Conservation (phyloP, 2,797 vertebrate genomes). For the Triplophysa bombifrons region DNA sequence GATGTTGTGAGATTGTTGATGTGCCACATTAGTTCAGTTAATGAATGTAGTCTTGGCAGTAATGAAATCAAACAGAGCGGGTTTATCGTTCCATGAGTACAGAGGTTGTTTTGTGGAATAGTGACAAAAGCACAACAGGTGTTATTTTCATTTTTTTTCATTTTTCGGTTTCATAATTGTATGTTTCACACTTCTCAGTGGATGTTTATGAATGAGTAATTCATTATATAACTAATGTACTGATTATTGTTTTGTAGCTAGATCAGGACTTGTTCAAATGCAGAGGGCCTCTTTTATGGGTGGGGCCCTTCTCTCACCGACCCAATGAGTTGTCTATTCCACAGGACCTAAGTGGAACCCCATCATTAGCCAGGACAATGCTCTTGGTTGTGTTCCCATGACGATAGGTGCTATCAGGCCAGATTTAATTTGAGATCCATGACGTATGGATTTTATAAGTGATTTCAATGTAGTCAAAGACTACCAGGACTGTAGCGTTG, state of each 20-base stretch:
- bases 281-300: not conserved
- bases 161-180: not conserved
- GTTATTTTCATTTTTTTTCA: not conserved
- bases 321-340: not conserved
- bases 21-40: constrained; percentile 60
- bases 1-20: constrained; percentile 56
- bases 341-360: not conserved
- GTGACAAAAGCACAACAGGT: constrained; percentile 14
- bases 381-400: not conserved
- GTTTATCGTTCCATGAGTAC: not conserved
- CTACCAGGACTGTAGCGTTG: not conserved
- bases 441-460: not conserved
- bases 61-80: constrained; percentile 45
- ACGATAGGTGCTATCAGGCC: not conserved
- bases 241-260: constrained; percentile 1
- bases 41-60: constrained; percentile 72
- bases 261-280: not conserved
- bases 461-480: not conserved
- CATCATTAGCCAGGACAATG: not conserved
- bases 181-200: not conserved
- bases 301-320: not conserved
- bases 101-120: constrained; percentile 1
- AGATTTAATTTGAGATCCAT: constrained; percentile 10
- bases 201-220: not conserved
- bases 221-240: not conserved